Percentiles rank a stretch among this genome's conserved stretches.
These are phyloP conservation scores for Ramphastos sulfuratus DNA, from an alignment of 2,113 vertebrate genomes.

Conservation along the genomic window DNA sequence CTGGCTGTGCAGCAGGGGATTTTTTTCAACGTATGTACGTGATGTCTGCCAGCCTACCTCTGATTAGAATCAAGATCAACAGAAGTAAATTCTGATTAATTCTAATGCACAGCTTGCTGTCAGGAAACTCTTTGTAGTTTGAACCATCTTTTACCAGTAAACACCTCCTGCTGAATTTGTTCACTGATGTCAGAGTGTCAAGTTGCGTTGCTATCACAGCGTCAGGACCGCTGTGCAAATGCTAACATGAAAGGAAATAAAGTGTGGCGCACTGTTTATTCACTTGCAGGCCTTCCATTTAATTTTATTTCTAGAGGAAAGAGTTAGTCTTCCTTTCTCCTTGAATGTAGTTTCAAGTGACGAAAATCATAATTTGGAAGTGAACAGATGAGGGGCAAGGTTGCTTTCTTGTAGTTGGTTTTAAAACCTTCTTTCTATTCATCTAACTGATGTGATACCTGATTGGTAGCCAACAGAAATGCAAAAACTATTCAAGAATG, in stretches of 20 bases:
- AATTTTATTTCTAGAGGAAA: neutral
- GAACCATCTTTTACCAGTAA: slow-evolving; percentile 14
- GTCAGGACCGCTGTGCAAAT: neutral
- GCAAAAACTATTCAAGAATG: neutral
- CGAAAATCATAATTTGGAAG: neutral
- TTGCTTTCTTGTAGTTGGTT: neutral
- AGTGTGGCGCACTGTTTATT: neutral
- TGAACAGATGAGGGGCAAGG: neutral
- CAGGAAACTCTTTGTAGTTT: slow-evolving; percentile 25
- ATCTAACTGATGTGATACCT: neutral
- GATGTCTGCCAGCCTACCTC: slow-evolving; percentile 1
- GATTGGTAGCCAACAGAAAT: neutral
- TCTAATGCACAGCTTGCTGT: neutral
- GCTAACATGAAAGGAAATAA: neutral
- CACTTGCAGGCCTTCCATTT: neutral
- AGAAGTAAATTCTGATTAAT: slow-evolving; percentile 51
- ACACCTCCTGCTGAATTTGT: slow-evolving; percentile 24
- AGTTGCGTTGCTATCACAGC: neutral
- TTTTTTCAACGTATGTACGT: slow-evolving; percentile 26
- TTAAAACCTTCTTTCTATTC: neutral
- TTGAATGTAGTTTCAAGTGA: neutral
- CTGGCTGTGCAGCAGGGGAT: neutral
- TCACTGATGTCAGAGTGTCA: neutral
- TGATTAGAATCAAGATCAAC: slow-evolving; percentile 53
- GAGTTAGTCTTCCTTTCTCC: neutral